Evolutionary conservation across 64 coral and sea anemone species (phyloP).

Genomic region (Stichodactyla helianthus): DNA sequence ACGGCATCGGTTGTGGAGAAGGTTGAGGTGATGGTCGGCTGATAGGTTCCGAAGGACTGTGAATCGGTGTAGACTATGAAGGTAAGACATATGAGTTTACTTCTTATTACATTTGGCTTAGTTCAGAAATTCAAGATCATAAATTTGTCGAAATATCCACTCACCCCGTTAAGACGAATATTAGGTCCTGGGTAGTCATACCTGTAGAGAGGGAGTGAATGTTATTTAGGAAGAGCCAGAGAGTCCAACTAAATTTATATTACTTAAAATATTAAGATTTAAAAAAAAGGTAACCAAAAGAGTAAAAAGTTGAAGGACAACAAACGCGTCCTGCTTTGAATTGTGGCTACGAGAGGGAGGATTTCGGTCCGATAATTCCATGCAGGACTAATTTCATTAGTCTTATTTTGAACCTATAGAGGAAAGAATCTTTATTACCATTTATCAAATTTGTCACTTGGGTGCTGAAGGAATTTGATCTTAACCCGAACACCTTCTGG

Average conservation of each 20-base stretch:
- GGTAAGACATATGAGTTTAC: not conserved
- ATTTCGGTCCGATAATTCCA: too few species aligned
- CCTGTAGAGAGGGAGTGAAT: not conserved
- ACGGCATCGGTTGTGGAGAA: constrained; percentile 4
- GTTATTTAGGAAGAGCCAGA: too few species aligned
- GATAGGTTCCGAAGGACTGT: not conserved
- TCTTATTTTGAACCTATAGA: not conserved
- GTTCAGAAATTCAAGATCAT: too few species aligned
- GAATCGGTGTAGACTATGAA: not conserved
- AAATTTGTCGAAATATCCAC: not conserved
- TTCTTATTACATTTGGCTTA: not conserved
- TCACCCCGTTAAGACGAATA: not conserved
- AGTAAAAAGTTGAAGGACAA: too few species aligned
- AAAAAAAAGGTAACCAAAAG: too few species aligned
- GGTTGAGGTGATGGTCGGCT: not conserved
- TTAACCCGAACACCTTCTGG: constrained; percentile 29
- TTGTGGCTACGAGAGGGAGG: too few species aligned
- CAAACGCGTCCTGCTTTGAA: too few species aligned
- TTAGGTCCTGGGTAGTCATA: not conserved
- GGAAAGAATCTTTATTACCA: constrained; percentile 32
- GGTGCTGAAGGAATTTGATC: constrained; percentile 54
- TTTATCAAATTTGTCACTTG: constrained; percentile 72
- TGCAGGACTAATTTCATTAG: too few species aligned
- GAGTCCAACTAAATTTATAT: too few species aligned
- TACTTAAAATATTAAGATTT: too few species aligned